phyloP scores from a whole-genome alignment of 2,797 vertebrate species.

The Anguilla anguilla region DNA sequence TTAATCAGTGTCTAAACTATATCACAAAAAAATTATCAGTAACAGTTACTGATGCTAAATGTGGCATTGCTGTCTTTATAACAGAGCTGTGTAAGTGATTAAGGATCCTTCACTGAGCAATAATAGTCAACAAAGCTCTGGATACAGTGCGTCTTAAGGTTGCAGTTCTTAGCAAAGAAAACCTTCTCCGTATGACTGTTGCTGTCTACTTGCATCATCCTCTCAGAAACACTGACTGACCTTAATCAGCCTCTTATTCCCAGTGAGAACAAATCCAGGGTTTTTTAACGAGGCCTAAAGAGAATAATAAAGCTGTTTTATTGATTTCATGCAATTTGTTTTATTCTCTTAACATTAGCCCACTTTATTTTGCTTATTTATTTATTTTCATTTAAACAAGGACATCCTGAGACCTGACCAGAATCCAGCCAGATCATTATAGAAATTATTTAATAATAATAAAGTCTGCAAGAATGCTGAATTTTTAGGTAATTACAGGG shows the following conservation, averaged over 20 bases:
- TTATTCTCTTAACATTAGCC: constrained; percentile 31
- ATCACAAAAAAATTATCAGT: not conserved
- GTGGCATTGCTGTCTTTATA: not conserved
- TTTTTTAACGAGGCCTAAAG: constrained; percentile 28
- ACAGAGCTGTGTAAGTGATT: not conserved
- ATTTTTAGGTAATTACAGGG: not conserved
- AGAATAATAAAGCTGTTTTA: constrained; percentile 42
- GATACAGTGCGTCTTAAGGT: not conserved
- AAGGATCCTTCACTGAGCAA: not conserved
- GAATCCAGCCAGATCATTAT: not conserved
- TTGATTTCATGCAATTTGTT: constrained; percentile 38
- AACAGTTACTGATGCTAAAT: not conserved
- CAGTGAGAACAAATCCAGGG: constrained; percentile 28
- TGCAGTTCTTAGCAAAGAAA: not conserved
- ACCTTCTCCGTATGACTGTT: not conserved
- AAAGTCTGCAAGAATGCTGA: not conserved
- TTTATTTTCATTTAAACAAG: not conserved
- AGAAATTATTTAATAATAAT: not conserved
- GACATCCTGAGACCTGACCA: not conserved
- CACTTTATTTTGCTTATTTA: constrained; percentile 26
- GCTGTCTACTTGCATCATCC: constrained; percentile 44
- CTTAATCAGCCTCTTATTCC: constrained; percentile 44
- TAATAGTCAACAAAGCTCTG: not conserved
- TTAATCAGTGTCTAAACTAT: not conserved
- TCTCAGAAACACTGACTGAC: constrained; percentile 27